phyloP scores from a whole-genome alignment of 2,888 invertebrate species.

The Caenorhabditis sp. region DNA sequence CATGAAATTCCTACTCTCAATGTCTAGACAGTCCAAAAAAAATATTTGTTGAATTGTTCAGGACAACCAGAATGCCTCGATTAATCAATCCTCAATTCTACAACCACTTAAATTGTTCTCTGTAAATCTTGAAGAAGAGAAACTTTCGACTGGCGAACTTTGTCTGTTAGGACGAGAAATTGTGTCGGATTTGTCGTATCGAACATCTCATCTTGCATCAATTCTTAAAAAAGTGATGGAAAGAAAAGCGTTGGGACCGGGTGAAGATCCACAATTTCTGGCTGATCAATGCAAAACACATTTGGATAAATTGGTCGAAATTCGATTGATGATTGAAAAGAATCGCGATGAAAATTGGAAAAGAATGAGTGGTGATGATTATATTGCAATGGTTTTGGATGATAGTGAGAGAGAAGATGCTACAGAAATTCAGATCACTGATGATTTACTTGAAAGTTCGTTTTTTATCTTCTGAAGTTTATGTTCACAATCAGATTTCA shows the following conservation, averaged over 20 bases:
- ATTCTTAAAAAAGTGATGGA: slow-evolving; percentile 44
- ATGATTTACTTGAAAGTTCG: background rate
- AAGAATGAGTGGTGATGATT: slow-evolving; percentile 37
- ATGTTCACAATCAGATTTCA: slow-evolving; percentile 1
- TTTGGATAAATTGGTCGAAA: slow-evolving; percentile 44
- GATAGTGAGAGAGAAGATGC: slow-evolving; percentile 25
- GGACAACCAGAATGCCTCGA: background rate
- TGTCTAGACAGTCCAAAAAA: too few relatives aligned
- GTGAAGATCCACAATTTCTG: slow-evolving; percentile 29
- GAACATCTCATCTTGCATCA: slow-evolving; percentile 29
- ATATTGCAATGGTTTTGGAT: slow-evolving; percentile 31
- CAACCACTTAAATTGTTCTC: background rate
- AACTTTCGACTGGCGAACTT: background rate
- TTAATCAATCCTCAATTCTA: background rate
- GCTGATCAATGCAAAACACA: slow-evolving; percentile 38
- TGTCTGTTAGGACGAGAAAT: background rate
- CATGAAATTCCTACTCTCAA: too few relatives aligned
- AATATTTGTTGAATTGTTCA: too few relatives aligned
- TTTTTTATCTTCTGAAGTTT: background rate
- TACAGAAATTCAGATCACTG: slow-evolving; percentile 5
- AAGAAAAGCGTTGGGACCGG: slow-evolving; percentile 13
- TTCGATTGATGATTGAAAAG: slow-evolving; percentile 40
- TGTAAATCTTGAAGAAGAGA: background rate
- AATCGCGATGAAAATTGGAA: slow-evolving; percentile 18
- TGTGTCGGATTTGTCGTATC: slow-evolving; percentile 4